Evolutionary conservation across 2,113 vertebrate species (phyloP), one percentile per base, ranked within the genome.

Genomic region (Eonycteris spelaea): DNA sequence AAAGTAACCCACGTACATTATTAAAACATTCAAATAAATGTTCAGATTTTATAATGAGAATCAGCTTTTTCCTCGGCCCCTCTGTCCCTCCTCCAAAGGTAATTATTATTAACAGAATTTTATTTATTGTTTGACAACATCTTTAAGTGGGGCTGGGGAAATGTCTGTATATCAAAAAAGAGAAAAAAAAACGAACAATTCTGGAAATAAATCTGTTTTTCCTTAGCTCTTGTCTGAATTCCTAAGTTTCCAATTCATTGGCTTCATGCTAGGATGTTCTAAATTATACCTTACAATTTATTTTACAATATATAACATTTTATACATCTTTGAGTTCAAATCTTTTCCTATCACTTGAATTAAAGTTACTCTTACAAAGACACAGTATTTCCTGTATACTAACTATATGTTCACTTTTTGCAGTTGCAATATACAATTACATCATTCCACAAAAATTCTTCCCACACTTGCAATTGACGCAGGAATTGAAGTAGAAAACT

Each of bases 401-500:
- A 16, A 59, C 38, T 68, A 10, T 38, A 33, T 38, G 61, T 57
- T 87, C 57, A 22, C 40, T 89, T 78, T 55, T 45, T 94, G 22
- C 22, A 67, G 63, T 70, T 14, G 21, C 0, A 6, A 28, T 59
- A n/a, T 11, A 53, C 18, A 74, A 21, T 90, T 91, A 18, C 63
- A 93, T 86, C 5, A 0, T 40, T 91, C 19, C 35, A 59, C 63
- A 87, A n/a, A 78, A 92, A 84, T 95, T 95, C 67, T 92, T 86
- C 48, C 48, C 33, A 33, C 26, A 67, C 77, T 95, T 88, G n/a
- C 71, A 74, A 85, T 92, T 96, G 91, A 96, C 74, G 91, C 4
- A 59, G 53, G 33, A 90, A 94, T 91, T 97, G 61, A 94, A 94
- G 96, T 95, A 93, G 73, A 95, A 94, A 96, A 83, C 61, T 63